A percentile compares a stretch with the other conserved stretches of the same genome.
Conservation (phyloP, 2,797 vertebrate species). For the Lutjanus campechanus region DNA sequence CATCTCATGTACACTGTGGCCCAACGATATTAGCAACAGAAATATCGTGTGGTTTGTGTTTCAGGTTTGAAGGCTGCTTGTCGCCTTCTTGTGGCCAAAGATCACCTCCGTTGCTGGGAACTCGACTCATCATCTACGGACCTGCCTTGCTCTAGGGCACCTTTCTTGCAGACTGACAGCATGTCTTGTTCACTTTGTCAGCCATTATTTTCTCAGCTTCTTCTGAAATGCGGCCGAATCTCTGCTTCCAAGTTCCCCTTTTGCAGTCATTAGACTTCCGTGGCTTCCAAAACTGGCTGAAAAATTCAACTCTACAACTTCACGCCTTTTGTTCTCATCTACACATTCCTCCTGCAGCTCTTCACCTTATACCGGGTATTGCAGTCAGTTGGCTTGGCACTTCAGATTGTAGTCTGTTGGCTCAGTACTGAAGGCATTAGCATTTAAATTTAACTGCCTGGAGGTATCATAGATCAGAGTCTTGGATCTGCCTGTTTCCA, state of each 20-base stretch:
- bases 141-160: constrained; percentile 10
- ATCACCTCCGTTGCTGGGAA: neutral
- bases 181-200: constrained; percentile 36
- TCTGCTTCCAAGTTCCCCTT: constrained; percentile 16
- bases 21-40: no score
- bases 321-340: constrained; percentile 27
- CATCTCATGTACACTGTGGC: no score
- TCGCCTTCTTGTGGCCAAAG: neutral
- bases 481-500: constrained; percentile 57
- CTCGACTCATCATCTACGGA: neutral
- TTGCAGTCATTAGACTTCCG: constrained; percentile 43
- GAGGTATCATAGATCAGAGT: constrained; percentile 72
- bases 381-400: constrained; percentile 54
- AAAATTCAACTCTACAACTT: constrained; percentile 34
- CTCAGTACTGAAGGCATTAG: constrained; percentile 68
- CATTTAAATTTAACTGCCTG: constrained; percentile 75
- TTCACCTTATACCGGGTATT: constrained; percentile 22
- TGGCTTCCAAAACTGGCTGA: constrained; percentile 13
- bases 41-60: neutral
- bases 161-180: constrained; percentile 10
- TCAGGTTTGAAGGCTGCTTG: neutral
- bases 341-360: constrained; percentile 34
- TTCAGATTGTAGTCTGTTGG: constrained; percentile 60
- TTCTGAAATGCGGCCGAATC: constrained; percentile 17
- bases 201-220: neutral